Percentiles rank a stretch among this genome's conserved stretches.
Conservation (phyloP, 2,113 vertebrate genomes). For the Thomomys bottae region DNA sequence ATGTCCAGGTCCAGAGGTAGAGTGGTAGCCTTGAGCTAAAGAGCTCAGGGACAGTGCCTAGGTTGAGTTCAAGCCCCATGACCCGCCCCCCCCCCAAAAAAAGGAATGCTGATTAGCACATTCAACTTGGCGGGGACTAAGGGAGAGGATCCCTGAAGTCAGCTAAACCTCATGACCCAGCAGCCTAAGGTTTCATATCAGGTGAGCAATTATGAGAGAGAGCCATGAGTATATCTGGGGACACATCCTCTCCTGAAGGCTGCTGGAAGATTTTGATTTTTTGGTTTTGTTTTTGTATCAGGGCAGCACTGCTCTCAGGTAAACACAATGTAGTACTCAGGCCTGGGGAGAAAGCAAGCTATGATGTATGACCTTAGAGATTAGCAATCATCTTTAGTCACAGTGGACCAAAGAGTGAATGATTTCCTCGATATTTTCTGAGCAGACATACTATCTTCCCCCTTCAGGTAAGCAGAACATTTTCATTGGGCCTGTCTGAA, state of each 20-base stretch:
- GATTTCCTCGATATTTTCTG: background rate
- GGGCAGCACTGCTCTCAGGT: background rate
- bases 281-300: too few relatives aligned
- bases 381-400: background rate
- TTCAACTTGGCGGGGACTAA: background rate
- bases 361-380: accelerated
- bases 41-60: too few relatives aligned
- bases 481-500: background rate
- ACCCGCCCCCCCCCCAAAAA: too few relatives aligned
- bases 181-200: background rate
- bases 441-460: accelerated
- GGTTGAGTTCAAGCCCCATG: too few relatives aligned
- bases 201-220: background rate
- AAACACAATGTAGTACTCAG: accelerated
- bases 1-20: too few relatives aligned
- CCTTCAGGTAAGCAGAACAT: background rate
- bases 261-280: background rate
- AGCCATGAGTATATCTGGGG: background rate
- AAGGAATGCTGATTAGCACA: background rate
- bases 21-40: too few relatives aligned
- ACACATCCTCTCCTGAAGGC: background rate
- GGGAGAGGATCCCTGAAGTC: background rate
- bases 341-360: background rate
- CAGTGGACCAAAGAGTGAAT: accelerated
- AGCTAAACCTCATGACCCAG: background rate